These are phyloP conservation scores for Anguilla japonica DNA, from an alignment of 2,113 vertebrate species.

Conservation along the genomic window DNA sequence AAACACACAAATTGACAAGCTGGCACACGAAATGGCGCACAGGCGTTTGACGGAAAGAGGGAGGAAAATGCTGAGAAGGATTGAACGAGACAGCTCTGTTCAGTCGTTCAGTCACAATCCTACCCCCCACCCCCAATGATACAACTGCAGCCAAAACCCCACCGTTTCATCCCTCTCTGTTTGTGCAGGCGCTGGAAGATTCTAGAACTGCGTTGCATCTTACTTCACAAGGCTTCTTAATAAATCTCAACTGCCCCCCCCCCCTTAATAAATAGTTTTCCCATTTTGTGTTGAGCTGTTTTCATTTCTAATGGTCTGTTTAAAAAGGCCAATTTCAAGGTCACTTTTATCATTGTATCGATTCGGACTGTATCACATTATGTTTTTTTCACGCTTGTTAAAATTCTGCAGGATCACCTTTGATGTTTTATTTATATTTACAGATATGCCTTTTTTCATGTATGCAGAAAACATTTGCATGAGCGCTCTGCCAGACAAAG, in stretches of 20 bases:
- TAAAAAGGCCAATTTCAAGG: not conserved
- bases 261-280: not conserved
- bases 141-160: slow-evolving; percentile 40
- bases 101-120: slow-evolving; percentile 23
- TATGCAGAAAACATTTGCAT: not conserved
- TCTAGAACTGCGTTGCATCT: not conserved
- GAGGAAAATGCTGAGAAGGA: slow-evolving; percentile 9
- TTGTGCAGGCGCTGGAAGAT: not conserved
- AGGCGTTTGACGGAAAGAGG: slow-evolving; percentile 4
- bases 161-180: slow-evolving; percentile 14
- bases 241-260: not conserved
- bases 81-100: slow-evolving; percentile 17
- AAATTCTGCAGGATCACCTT: not conserved
- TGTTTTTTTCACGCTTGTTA: not conserved
- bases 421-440: not conserved
- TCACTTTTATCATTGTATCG: not conserved
- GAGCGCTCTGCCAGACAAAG: not conserved
- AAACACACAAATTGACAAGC: slow-evolving; percentile 23
- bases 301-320: not conserved
- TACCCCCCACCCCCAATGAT: slow-evolving; percentile 28
- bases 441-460: not conserved
- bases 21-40: slow-evolving; percentile 21
- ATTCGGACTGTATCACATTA: not conserved
- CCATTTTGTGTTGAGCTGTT: not conserved
- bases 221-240: not conserved